These are phyloP conservation scores for Ceryle rudis DNA, from an alignment of 2,797 vertebrate species.

Conservation along the genomic window DNA sequence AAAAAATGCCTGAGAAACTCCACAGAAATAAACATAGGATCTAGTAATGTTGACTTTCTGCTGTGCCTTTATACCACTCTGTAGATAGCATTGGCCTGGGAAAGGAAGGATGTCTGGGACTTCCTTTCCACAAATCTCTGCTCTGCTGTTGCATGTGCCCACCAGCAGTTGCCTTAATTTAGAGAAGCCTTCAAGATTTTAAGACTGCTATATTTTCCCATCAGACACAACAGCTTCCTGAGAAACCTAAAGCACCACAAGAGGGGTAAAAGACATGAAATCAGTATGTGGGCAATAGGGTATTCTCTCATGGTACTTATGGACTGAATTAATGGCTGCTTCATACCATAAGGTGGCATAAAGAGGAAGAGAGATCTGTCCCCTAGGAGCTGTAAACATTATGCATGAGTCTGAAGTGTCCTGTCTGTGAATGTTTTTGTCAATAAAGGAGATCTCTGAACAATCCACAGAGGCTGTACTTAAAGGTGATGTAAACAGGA, in stretches of 20 bases:
- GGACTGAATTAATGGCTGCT: background rate
- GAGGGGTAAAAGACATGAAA: background rate
- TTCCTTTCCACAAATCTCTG: background rate
- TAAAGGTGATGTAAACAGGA: background rate
- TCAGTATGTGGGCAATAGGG: background rate
- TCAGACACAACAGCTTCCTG: background rate
- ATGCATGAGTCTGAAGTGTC: background rate
- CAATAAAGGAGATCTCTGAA: background rate
- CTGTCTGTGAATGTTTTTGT: background rate
- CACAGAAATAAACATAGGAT: background rate
- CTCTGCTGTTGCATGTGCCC: background rate
- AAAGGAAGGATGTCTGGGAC: background rate
- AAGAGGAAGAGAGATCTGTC: background rate
- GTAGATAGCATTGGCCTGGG: background rate
- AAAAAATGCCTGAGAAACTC: background rate
- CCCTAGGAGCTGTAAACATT: background rate
- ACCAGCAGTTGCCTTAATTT: background rate
- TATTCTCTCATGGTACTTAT: background rate
- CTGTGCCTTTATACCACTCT: background rate
- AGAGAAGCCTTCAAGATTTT: background rate
- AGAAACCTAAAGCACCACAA: background rate
- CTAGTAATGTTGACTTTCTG: background rate
- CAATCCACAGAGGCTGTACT: background rate
- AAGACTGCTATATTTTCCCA: background rate
- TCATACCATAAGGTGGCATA: background rate